Conservation (phyloP, 2,113 vertebrate genomes). For the Cnemophilus loriae region DNA sequence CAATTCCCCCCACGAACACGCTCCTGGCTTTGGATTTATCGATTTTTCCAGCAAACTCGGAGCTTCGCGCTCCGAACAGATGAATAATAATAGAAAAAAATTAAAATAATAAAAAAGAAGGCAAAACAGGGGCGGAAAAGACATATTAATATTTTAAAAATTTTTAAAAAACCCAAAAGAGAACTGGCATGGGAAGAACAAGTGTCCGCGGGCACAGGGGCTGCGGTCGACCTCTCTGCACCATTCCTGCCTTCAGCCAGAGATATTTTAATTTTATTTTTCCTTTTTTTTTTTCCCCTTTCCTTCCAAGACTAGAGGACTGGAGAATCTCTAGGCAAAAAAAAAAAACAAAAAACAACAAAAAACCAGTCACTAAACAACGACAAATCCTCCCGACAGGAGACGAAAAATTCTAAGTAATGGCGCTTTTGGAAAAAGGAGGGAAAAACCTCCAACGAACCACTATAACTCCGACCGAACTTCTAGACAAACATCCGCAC, state of each 20-base stretch:
- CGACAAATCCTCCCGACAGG: not conserved
- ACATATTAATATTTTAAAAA: no score
- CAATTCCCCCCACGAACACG: not conserved
- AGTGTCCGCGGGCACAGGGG: not conserved
- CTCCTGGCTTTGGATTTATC: not conserved
- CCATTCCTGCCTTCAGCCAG: not conserved
- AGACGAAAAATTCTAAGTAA: not conserved
- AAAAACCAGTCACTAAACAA: not conserved
- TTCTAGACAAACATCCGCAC: not conserved
- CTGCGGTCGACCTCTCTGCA: not conserved
- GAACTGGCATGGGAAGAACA: not conserved
- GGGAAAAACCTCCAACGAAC: fast-evolving
- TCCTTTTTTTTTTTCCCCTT: no score
- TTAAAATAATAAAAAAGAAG: not conserved
- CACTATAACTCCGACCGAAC: not conserved
- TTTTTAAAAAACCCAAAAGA: not conserved
- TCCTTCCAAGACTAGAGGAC: not conserved
- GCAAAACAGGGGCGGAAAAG: not conserved
- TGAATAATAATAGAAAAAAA: not conserved
- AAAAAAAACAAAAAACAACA: no score
- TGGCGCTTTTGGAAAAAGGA: not conserved
- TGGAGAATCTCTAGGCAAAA: not conserved
- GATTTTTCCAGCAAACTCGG: not conserved
- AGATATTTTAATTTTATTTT: not conserved
- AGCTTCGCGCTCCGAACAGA: not conserved